Evolutionary conservation across 2,888 invertebrate species (phyloP).

Genomic region (Xiphydria camelus): DNA sequence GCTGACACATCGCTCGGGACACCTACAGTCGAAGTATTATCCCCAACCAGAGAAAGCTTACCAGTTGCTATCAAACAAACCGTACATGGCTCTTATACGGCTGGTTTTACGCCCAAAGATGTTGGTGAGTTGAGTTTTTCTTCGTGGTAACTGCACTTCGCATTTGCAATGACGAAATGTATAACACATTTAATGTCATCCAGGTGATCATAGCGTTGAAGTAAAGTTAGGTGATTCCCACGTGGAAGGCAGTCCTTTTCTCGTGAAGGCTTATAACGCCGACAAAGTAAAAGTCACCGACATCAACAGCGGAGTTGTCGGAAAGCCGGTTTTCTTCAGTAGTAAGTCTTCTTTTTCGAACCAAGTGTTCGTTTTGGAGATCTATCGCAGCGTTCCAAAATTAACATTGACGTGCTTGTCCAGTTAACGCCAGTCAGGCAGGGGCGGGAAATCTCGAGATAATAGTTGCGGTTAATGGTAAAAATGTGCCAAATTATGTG

Average conservation of each 20-base stretch:
- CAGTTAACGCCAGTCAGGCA: constrained; percentile 91
- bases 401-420: no score
- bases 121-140: constrained; percentile 66
- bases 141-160: not conserved
- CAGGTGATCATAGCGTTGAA: constrained; percentile 88
- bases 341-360: constrained; percentile 75
- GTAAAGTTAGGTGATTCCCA: constrained; percentile 73
- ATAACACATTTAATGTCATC: constrained; percentile 10
- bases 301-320: constrained; percentile 87
- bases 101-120: constrained; percentile 85
- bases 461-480: constrained; percentile 93
- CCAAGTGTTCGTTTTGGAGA: no score
- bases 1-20: constrained; percentile 70
- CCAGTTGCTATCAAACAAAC: constrained; percentile 84
- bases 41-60: constrained; percentile 60
- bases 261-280: constrained; percentile 95
- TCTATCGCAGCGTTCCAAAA: no score
- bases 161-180: not conserved
- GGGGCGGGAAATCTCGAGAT: constrained; percentile 97
- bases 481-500: constrained; percentile 97
- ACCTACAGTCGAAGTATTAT: constrained; percentile 76
- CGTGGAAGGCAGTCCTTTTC: constrained; percentile 93
- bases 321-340: constrained; percentile 91
- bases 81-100: constrained; percentile 77
- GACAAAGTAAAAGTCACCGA: constrained; percentile 93